Evolutionary conservation across 2,888 invertebrate species (phyloP).

Genomic region (Lysandra bellargus): DNA sequence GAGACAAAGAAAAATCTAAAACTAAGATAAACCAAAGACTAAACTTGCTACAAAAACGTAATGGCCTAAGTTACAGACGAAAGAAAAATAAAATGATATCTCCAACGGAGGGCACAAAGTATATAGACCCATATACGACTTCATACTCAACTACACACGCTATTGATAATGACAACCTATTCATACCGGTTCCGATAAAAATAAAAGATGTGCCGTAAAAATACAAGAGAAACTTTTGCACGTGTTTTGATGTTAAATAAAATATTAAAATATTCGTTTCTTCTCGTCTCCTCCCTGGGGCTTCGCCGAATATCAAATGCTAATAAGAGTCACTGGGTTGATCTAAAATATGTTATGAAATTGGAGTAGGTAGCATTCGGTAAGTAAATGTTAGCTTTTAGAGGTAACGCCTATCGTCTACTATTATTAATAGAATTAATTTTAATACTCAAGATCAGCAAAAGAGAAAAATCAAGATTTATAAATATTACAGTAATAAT

Average conservation of each 20-base stretch:
- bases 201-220: constrained; percentile 45
- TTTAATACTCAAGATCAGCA: no score
- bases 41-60: background rate
- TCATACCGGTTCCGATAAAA: constrained; percentile 58
- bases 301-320: background rate
- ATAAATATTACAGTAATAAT: background rate
- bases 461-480: no score
- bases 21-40: constrained; percentile 7
- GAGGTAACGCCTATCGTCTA: background rate
- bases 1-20: background rate
- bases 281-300: background rate
- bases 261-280: constrained; percentile 8
- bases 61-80: background rate
- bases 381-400: background rate
- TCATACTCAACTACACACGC: constrained; percentile 40
- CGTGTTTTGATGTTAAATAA: constrained; percentile 5
- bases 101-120: background rate
- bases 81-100: constrained; percentile 11
- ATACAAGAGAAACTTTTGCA: background rate
- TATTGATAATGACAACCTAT: constrained; percentile 48
- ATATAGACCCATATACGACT: background rate
- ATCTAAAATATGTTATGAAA: constrained; percentile 12
- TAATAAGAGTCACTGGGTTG: background rate
- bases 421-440: background rate
- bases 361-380: background rate